These are phyloP conservation scores for Quadroppia sp. DNA, from an alignment of 2,888 invertebrate genomes.

Conservation along the genomic window DNA sequence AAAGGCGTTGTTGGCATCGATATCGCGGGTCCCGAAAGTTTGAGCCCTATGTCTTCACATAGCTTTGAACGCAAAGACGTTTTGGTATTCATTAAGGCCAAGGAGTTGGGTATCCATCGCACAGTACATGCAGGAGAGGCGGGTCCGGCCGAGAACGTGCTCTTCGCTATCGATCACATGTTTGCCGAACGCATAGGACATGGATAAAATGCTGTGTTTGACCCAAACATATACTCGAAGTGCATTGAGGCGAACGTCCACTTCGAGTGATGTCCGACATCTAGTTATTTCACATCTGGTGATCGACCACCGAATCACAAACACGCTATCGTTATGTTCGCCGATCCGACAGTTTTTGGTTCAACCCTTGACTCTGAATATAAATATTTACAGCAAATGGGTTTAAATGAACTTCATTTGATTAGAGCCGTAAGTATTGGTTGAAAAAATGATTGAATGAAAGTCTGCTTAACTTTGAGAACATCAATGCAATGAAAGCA, in stretches of 20 bases:
- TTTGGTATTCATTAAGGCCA: conserved; percentile 50
- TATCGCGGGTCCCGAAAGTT: conserved; percentile 53
- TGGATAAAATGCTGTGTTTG: conserved; percentile 57
- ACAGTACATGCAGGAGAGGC: conserved; percentile 60
- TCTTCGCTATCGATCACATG: conserved; percentile 51
- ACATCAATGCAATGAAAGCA: conserved; percentile 57
- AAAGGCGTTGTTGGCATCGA: conserved; percentile 59
- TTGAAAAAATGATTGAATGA: conserved; percentile 38
- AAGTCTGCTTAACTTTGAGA: conserved; percentile 55
- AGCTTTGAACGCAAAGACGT: background rate
- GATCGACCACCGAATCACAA: conserved; percentile 50
- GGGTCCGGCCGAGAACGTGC: conserved; percentile 54
- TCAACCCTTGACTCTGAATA: conserved; percentile 56
- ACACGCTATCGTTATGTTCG: conserved; percentile 55
- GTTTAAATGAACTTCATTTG: conserved; percentile 56
- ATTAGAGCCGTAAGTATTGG: conserved; percentile 55
- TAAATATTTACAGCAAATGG: conserved; percentile 54
- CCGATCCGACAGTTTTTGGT: conserved; percentile 57
- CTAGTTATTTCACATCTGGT: conserved; percentile 58
- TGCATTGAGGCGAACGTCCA: conserved; percentile 53
- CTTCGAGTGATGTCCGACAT: conserved; percentile 58
- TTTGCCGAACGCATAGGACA: conserved; percentile 59
- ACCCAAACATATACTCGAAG: conserved; percentile 53
- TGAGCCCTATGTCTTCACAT: conserved; percentile 48
- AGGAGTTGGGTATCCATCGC: conserved; percentile 56